phyloP scores from a whole-genome alignment of 1,140 invertebrate species.

The Helicoverpa armigera region DNA sequence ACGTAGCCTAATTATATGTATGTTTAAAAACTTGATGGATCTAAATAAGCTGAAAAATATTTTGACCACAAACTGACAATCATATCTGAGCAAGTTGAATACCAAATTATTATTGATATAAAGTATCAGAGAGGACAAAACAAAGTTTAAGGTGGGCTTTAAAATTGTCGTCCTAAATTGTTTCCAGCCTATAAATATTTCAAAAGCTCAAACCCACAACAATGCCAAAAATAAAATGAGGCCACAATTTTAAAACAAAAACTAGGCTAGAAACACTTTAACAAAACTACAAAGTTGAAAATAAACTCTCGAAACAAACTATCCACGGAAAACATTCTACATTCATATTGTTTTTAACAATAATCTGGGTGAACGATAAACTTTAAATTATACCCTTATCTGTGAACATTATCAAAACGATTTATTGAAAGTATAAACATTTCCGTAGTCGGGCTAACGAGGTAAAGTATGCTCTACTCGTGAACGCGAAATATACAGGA shows the following conservation, averaged over 20 bases:
- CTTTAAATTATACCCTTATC: constrained; percentile 26
- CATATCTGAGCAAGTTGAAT: too few relatives aligned
- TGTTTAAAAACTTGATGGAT: too few relatives aligned
- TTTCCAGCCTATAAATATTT: not conserved
- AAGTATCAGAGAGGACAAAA: too few relatives aligned
- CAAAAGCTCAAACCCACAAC: not conserved
- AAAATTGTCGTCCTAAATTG: not conserved
- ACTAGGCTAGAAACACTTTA: not conserved
- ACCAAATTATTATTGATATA: too few relatives aligned
- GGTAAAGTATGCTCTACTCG: not conserved
- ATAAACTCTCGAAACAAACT: not conserved
- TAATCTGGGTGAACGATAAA: constrained; percentile 15
- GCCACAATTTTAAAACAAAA: not conserved
- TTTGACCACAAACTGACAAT: too few relatives aligned
- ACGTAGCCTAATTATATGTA: too few relatives aligned
- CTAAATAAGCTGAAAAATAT: too few relatives aligned
- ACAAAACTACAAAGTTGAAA: not conserved
- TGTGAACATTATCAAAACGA: constrained; percentile 25
- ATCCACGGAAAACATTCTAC: not conserved
- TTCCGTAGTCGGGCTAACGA: not conserved
- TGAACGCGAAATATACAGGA: too few relatives aligned
- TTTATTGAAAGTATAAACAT: constrained; percentile 33
- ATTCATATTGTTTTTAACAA: constrained; percentile 16
- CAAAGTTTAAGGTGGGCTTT: too few relatives aligned
- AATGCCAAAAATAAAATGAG: not conserved